Percentiles rank a stretch among this genome's conserved stretches.
Evolutionary conservation across 2,888 invertebrate species (phyloP).

Genomic region (Limnephilus lunatus): DNA sequence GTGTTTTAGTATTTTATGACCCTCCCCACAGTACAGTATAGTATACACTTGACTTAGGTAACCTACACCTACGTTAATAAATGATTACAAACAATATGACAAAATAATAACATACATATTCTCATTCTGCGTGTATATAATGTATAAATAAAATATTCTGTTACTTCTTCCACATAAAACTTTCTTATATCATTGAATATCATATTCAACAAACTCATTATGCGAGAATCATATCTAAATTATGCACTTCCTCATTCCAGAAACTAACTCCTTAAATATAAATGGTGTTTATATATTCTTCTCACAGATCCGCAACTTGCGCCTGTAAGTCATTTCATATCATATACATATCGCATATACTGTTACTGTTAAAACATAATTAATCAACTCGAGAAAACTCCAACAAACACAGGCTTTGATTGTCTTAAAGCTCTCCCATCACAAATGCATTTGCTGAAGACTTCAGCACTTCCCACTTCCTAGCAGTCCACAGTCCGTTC

Average conservation of each 20-base stretch:
- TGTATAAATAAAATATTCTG: constrained; percentile 55
- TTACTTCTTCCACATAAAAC: constrained; percentile 51
- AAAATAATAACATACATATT: constrained; percentile 62
- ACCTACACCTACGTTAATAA: constrained; percentile 56
- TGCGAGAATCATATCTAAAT: constrained; percentile 29
- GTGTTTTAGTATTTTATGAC: constrained; percentile 59
- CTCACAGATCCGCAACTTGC: constrained; percentile 32
- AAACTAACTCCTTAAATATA: constrained; percentile 56
- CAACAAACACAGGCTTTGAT: constrained; percentile 56
- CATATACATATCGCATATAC: constrained; percentile 7
- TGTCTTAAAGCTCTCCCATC: constrained; percentile 55
- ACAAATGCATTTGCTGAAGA: constrained; percentile 50
- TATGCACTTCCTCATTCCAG: constrained; percentile 2
- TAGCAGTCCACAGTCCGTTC: background rate
- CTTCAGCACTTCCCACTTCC: constrained; percentile 14
- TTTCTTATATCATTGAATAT: constrained; percentile 47
- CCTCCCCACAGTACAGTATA: constrained; percentile 41
- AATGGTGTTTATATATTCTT: constrained; percentile 54
- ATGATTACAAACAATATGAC: constrained; percentile 61
- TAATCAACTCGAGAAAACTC: constrained; percentile 38
- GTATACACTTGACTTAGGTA: constrained; percentile 65
- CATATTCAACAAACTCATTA: constrained; percentile 46
- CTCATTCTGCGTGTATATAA: constrained; percentile 56
- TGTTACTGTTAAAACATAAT: background rate
- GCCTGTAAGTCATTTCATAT: background rate